Evolutionary conservation across 2,113 vertebrate genomes (phyloP).

Genomic region (Gopherus flavomarginatus): DNA sequence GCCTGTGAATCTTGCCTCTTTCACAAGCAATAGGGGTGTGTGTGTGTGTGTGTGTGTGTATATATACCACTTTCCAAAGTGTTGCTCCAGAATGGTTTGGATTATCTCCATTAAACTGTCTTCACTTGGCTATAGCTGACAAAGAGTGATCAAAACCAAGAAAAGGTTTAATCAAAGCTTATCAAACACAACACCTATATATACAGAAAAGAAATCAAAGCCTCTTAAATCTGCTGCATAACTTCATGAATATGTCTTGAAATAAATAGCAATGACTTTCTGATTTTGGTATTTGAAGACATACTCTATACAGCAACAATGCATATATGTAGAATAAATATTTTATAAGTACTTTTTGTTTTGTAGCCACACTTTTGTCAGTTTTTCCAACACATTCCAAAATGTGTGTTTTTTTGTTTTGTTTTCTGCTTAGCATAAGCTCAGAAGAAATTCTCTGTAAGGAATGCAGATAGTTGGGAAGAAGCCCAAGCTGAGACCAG

Average conservation of each 20-base stretch:
- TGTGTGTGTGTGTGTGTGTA: not conserved
- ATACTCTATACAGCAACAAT: not conserved
- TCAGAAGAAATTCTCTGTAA: not conserved
- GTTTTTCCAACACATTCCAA: not conserved
- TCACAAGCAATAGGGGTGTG: not conserved
- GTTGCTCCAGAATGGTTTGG: fast-evolving
- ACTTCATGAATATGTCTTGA: not conserved
- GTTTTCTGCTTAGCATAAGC: not conserved
- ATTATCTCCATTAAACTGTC: not conserved
- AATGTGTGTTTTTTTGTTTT: not conserved
- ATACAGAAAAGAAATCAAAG: not conserved
- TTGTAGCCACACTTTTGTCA: not conserved
- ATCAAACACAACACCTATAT: not conserved
- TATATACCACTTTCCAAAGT: not conserved
- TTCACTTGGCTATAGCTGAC: not conserved
- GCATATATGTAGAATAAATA: not conserved
- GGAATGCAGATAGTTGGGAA: not conserved
- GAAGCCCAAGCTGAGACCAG: not conserved
- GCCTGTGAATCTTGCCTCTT: not conserved
- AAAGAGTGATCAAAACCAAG: not conserved
- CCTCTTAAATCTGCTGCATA: too few species aligned
- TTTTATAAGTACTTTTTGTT: not conserved
- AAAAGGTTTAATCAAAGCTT: not conserved
- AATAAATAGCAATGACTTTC: not conserved
- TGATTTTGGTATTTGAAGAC: not conserved